Evolutionary conservation across 2,888 invertebrate genomes (phyloP), one percentile per base, ranked within the genome.

Genomic region (Halocaridina rubra): DNA sequence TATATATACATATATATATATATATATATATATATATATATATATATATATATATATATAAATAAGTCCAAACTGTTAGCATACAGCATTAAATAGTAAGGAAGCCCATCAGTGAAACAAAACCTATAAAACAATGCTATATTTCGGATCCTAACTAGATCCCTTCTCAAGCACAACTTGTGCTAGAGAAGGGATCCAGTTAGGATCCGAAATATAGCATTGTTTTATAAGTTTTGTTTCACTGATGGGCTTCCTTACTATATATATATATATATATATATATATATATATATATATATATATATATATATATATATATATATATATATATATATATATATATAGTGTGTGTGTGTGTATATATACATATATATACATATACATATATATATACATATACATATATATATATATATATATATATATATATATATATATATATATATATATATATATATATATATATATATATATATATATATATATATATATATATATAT

Each of bases 21-120:
- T 39, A 13, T 39, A 13, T 39, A 13, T 39, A 39, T 39, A 39
- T 39, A 39, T 39, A 39, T 75, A 75, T 75, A 75, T 75, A 75
- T 75, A 75, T 75, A 75, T 75, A 75, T 75, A 75, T 75, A 39
- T 39, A 75, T 75, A 33, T n/a, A n/a, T n/a, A n/a, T n/a, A n/a
- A n/a, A n/a, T n/a, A n/a, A n/a, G n/a, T n/a, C n/a, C n/a, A n/a
- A n/a, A n/a, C n/a, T n/a, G n/a, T n/a, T n/a, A n/a, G n/a, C n/a
- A n/a, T n/a, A n/a, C n/a, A n/a, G n/a, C n/a, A n/a, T n/a, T n/a
- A n/a, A n/a, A n/a, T n/a, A n/a, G n/a, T n/a, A n/a, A n/a, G n/a
- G n/a, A n/a, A n/a, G n/a, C n/a, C n/a, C n/a, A n/a, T n/a, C n/a
- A n/a, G n/a, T n/a, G n/a, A n/a, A n/a, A n/a, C n/a, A n/a, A n/a